These are phyloP conservation scores for Drosophila repleta DNA, from an alignment of 1,140 invertebrate genomes.

Conservation along the genomic window DNA sequence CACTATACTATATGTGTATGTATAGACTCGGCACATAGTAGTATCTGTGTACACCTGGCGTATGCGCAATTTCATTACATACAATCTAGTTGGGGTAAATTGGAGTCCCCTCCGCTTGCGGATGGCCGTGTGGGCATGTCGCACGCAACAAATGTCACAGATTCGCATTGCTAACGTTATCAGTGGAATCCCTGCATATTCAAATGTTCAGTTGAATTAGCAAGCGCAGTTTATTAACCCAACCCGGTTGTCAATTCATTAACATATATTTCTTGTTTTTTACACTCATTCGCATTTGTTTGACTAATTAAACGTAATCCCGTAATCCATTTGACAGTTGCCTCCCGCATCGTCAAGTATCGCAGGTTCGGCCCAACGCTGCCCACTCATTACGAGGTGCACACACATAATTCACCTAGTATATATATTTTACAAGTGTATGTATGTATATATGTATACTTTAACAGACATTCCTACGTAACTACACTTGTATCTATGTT, in stretches of 20 bases:
- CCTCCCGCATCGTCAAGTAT: slow-evolving; percentile 41
- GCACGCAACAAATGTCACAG: slow-evolving; percentile 51
- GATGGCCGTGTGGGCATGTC: slow-evolving; percentile 1
- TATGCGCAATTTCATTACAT: slow-evolving; percentile 26
- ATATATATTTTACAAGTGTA: background rate
- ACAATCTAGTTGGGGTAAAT: background rate
- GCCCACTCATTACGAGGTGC: slow-evolving; percentile 14
- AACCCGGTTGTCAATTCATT: background rate
- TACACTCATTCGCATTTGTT: slow-evolving; percentile 11
- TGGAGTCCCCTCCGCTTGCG: background rate
- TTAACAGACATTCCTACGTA: background rate
- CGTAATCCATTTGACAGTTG: slow-evolving; percentile 45
- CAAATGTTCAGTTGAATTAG: background rate
- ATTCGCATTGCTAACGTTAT: slow-evolving; percentile 46
- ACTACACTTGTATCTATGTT: background rate
- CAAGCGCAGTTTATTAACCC: background rate
- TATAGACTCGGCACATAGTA: background rate
- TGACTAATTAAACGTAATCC: slow-evolving; percentile 59
- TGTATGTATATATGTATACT: background rate
- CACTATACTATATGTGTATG: background rate
- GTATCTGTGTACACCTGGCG: background rate
- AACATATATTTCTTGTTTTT: slow-evolving; percentile 8
- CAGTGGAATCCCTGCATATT: background rate
- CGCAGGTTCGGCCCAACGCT: background rate
- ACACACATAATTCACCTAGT: background rate